phyloP scores from a whole-genome alignment of 2,797 vertebrate species.

The Lacerta agilis region DNA sequence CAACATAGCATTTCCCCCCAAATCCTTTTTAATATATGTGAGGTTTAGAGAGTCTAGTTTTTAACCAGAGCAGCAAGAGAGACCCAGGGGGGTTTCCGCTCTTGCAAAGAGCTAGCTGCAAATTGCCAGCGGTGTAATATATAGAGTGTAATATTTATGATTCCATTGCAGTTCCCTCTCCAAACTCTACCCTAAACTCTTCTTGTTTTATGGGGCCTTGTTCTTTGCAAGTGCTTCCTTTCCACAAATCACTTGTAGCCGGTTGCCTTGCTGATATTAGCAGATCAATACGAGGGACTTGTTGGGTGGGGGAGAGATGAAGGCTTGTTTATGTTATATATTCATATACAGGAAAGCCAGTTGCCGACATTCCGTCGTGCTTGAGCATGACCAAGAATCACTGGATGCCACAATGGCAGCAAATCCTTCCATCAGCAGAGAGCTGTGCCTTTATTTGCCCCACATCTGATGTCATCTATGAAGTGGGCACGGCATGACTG shows the following conservation, averaged over 20 bases:
- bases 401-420: too few relatives aligned
- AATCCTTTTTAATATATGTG: conserved; percentile 2
- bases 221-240: neutral
- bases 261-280: neutral
- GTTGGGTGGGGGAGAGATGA: too few relatives aligned
- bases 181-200: neutral
- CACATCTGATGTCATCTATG: too few relatives aligned
- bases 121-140: neutral
- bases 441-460: too few relatives aligned
- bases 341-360: too few relatives aligned
- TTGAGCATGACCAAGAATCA: too few relatives aligned
- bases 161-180: neutral
- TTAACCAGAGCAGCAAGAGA: neutral
- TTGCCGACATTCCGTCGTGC: too few relatives aligned
- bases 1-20: neutral
- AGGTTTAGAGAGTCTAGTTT: conserved; percentile 14
- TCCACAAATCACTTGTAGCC: neutral
- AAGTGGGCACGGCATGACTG: too few relatives aligned
- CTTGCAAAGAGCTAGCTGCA: neutral
- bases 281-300: neutral
- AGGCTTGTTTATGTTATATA: neutral
- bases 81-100: neutral
- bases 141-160: conserved; percentile 26
- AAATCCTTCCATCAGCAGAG: too few relatives aligned
- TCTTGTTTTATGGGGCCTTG: neutral